Conservation (phyloP, 2,797 vertebrate genomes). For the Neosilurus hyrtlii region DNA sequence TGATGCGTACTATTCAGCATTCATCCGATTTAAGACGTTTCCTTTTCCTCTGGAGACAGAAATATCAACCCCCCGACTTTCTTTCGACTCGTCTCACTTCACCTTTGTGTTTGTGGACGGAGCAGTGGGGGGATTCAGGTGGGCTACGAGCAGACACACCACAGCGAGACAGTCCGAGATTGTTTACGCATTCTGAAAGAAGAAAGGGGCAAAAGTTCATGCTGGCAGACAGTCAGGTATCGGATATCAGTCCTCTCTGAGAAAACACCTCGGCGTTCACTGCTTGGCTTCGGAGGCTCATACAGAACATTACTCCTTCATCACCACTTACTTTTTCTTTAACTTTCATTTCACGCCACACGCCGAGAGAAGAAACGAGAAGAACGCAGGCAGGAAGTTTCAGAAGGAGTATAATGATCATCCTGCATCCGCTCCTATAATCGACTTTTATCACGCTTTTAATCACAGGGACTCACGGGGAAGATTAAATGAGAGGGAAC, state of each 20-base stretch:
- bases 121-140: background rate
- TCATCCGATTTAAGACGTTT: background rate
- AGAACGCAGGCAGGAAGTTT: slow-evolving; percentile 6
- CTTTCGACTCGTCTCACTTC: background rate
- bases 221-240: slow-evolving; percentile 21
- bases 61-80: background rate
- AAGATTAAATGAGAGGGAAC: background rate
- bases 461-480: background rate
- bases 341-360: background rate
- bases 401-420: background rate
- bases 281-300: background rate
- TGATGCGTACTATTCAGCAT: background rate
- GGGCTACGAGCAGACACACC: background rate
- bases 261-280: slow-evolving; percentile 2
- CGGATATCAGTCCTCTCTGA: slow-evolving; percentile 19
- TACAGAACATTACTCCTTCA: background rate
- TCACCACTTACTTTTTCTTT: background rate
- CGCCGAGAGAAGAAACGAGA: background rate
- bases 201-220: slow-evolving; percentile 31
- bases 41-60: background rate
- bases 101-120: background rate
- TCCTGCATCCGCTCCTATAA: slow-evolving; percentile 16
- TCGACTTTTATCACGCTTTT: background rate
- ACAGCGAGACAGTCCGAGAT: background rate
- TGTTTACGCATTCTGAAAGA: slow-evolving; percentile 21